Evolutionary conservation across 2,888 invertebrate genomes (phyloP).

Genomic region (Teinopalpus imperialis): DNA sequence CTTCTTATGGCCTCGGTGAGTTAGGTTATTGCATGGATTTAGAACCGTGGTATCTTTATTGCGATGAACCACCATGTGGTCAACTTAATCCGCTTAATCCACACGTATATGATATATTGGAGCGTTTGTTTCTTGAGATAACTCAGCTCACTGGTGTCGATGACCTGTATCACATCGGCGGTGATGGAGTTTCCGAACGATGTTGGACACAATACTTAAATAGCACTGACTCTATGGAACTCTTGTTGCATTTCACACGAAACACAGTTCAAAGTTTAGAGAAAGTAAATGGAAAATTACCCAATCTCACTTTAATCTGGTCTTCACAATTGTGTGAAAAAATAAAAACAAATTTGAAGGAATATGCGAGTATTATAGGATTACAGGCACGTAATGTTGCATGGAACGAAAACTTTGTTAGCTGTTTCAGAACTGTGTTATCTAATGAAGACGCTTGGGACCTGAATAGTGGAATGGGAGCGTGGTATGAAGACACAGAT

Average conservation of each 20-base stretch:
- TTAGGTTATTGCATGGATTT: constrained; percentile 87
- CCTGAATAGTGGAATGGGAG: constrained; percentile 90
- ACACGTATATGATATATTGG: constrained; percentile 85
- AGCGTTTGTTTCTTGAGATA: constrained; percentile 88
- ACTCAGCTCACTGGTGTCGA: constrained; percentile 87
- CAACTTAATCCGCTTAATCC: constrained; percentile 89
- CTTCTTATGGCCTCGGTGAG: constrained; percentile 84
- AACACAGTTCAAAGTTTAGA: constrained; percentile 82
- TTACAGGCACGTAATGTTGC: constrained; percentile 84
- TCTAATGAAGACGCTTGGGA: constrained; percentile 94
- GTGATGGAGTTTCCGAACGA: constrained; percentile 86
- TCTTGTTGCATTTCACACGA: constrained; percentile 88
- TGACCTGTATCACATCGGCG: constrained; percentile 90
- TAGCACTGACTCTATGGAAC: constrained; percentile 83
- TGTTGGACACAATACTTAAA: constrained; percentile 87
- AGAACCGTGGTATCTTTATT: constrained; percentile 86
- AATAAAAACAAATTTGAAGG: constrained; percentile 48
- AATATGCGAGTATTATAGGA: constrained; percentile 44
- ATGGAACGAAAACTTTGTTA: constrained; percentile 77
- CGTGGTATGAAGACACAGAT: constrained; percentile 88
- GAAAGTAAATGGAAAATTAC: constrained; percentile 65
- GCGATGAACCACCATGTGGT: constrained; percentile 91
- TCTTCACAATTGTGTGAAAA: constrained; percentile 46
- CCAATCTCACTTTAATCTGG: constrained; percentile 57
- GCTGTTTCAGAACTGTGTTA: constrained; percentile 86